Base-by-base conservation (phyloP, 92 coral and sea anemone species). In the Epizoanthus illoricatus region DNA sequence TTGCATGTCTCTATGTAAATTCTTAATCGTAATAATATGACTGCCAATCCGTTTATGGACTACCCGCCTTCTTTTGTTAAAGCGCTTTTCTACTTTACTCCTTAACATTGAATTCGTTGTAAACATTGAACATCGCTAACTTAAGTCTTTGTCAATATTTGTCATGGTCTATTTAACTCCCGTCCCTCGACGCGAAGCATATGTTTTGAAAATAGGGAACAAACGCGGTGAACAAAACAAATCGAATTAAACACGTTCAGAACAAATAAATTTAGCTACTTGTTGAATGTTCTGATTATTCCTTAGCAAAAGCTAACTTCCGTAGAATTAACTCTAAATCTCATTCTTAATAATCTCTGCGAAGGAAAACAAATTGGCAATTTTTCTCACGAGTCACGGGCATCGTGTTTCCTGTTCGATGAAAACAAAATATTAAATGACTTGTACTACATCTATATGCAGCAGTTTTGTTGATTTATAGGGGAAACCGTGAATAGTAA, bases 21-120 rank as follows among this genome's bases (percentile, higher is more conserved):
- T 78, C 42, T 62, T 64, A 43, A 64, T 20, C 66, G 16, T 62
- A 62, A 73, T 73, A 49, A 62, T 62, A 55, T 52, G 13, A n/a
- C 41, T 52, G 65, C 59, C 70, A 78, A 43, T 61, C 41, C 61
- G 82, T 78, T 78, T 78, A 78, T 45, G 21, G 36, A 19, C 80
- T 64, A 61, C 82, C 82, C 82, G 71, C 82, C 82, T 63, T 78
- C 82, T 54, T 78, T 78, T 78, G 82, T 78, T 78, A 78, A 78
- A 78, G 52, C 82, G 66, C 71, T 78, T 78, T 78, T 78, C 60
- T 63, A 62, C 41, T 64, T 23, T 78, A 13, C 81, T 19, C 33
- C 82, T 63, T 63, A 20, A 78, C 82, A 78, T 78, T 63, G 20
- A 78, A 45, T 78, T 78, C 82, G 20, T 43, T 64, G 71, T 78